A percentile compares a stretch with the other conserved stretches of the same genome.
Conservation (phyloP, 2,888 invertebrate genomes). For the Conistra vaccinii region DNA sequence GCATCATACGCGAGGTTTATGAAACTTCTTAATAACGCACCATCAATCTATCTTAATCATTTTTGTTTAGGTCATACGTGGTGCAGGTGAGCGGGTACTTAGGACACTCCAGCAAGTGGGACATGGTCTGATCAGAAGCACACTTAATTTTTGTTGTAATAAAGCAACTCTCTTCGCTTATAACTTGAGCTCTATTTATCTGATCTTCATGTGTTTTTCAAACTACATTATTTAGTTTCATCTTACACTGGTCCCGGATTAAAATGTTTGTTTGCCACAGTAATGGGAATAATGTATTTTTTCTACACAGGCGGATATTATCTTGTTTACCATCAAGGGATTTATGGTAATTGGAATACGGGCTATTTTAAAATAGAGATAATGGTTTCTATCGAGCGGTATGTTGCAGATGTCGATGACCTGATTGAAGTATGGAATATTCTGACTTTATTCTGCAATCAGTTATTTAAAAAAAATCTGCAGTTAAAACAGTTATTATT, state of each 20-base stretch:
- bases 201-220: constrained; percentile 66
- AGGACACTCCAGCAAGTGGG: too few species aligned
- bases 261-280: constrained; percentile 60
- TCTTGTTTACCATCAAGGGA: constrained; percentile 46
- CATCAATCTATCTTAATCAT: too few species aligned
- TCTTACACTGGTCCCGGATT: constrained; percentile 54
- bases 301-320: constrained; percentile 43
- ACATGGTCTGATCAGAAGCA: too few species aligned
- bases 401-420: constrained; percentile 28
- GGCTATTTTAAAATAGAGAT: constrained; percentile 27
- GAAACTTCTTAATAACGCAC: too few species aligned
- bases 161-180: constrained; percentile 21
- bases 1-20: too few species aligned
- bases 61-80: too few species aligned
- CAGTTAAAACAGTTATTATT: background rate
- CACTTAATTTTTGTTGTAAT: background rate
- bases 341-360: constrained; percentile 50
- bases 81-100: too few species aligned
- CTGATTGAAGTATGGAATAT: background rate
- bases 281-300: constrained; percentile 44
- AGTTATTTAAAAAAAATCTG: background rate
- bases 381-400: constrained; percentile 20
- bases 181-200: constrained; percentile 60
- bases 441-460: background rate
- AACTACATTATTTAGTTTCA: constrained; percentile 66